Evolutionary conservation across 2,797 vertebrate genomes (phyloP), one percentile per base, ranked within the genome.

Genomic region (Limosa lapponica): DNA sequence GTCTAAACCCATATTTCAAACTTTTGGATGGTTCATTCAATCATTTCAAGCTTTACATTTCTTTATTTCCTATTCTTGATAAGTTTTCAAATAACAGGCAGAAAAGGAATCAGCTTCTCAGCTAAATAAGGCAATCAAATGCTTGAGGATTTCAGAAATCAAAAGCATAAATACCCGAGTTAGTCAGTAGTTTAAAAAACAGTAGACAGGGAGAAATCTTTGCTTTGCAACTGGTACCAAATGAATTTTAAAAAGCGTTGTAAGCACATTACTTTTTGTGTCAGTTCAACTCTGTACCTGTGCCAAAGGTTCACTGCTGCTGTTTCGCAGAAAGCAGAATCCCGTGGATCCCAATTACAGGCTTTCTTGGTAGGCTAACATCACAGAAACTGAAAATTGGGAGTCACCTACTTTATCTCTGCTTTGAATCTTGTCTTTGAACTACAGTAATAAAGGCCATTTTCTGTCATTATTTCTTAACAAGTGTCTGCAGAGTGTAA

Each of bases 381-480:
- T 73, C 70, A 75, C 14, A 91, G 73, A 61, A 92, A 34, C 85
- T 72, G 83, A 72, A 95, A 95, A 95, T 55, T 96, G 79, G 62
- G 78, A 96, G 87, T 96, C 93, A 77, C 82, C 65, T 89, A 85
- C 44, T 91, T 96, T 94, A 95, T 95, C 88, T 96, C 79, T 92
- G 58, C 79, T 87, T 92, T 87, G 86, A 95, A 85, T 64, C 73
- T 90, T 84, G 34, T 54, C 90, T 95, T 94, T 97, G 91, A 91
- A 91, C 90, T 83, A 39, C 73, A 78, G 73, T 82, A 90, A 86
- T 89, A 95, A 87, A 95, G 66, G 44, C 22, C 46, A 89, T 88
- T 91, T 95, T 94, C 46, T 95, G 94, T 96, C 82, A 95, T 96
- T 96, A 95, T 96, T 92, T 92, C 85, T 96, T 94, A 96, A 87